Evolutionary conservation across 37 sponge, comb jelly and placozoan genomes (phyloP).

Genomic region (Haliclona indistincta): DNA sequence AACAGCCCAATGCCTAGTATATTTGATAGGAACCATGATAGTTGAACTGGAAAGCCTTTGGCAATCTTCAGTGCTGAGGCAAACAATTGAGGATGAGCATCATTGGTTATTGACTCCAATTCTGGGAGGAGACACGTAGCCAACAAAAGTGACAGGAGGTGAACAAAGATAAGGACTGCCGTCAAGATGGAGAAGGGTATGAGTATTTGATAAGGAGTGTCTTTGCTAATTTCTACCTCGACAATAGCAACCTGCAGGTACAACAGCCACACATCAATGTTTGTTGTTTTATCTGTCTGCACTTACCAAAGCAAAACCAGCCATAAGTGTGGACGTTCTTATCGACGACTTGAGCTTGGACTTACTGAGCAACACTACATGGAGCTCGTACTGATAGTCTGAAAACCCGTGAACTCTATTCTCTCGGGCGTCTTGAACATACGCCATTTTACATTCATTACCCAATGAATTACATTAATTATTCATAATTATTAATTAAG

Average conservation of each 20-base stretch:
- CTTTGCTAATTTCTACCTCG: conserved; percentile 44
- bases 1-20: conserved; percentile 62
- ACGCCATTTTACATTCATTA: too few relatives aligned
- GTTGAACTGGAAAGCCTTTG: conserved; percentile 36
- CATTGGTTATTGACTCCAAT: conserved; percentile 48
- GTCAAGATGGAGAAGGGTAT: conserved; percentile 67
- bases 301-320: conserved; percentile 80
- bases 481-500: neutral
- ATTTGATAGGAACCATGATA: conserved; percentile 71
- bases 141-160: conserved; percentile 62
- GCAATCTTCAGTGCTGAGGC: conserved; percentile 13
- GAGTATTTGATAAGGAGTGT: conserved; percentile 23
- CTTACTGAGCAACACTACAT: conserved; percentile 48
- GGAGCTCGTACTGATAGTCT: conserved; percentile 56
- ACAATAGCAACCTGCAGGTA: conserved; percentile 70
- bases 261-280: neutral
- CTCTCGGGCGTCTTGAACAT: neutral
- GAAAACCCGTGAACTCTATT: too few relatives aligned
- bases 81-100: conserved; percentile 32
- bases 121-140: conserved; percentile 71
- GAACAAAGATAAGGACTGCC: conserved; percentile 69
- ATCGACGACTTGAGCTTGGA: conserved; percentile 70
- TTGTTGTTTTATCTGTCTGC: neutral
- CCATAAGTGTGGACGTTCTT: conserved; percentile 69
- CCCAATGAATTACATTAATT: neutral